Conservation (phyloP, 2,113 vertebrate genomes). For the Corapipo altera region DNA sequence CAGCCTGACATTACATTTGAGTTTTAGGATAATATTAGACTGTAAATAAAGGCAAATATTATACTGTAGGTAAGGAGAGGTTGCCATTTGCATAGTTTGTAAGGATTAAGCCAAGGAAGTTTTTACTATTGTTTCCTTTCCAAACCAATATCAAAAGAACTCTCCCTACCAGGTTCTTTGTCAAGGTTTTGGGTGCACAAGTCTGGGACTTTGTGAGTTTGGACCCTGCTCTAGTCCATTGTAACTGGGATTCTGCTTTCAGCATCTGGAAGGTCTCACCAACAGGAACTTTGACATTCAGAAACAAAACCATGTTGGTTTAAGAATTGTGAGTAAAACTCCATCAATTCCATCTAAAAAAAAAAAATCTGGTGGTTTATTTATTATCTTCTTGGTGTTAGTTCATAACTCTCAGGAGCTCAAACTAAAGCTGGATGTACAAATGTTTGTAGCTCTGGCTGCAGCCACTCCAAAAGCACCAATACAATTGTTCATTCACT, state of each 20-base stretch:
- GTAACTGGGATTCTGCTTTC: not conserved
- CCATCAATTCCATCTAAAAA: not conserved
- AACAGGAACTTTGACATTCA: not conserved
- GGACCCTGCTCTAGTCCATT: not conserved
- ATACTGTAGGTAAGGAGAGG: not conserved
- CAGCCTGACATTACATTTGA: not conserved
- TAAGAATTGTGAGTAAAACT: not conserved
- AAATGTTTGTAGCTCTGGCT: not conserved
- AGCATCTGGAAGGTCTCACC: not conserved
- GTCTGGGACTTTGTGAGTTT: not conserved
- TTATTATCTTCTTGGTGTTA: not conserved
- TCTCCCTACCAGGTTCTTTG: not conserved
- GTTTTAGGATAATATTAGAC: not conserved
- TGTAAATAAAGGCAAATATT: not conserved
- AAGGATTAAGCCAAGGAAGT: not conserved
- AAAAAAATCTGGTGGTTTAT: accelerated
- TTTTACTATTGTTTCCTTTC: not conserved
- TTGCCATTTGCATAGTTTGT: not conserved
- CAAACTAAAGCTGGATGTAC: not conserved
- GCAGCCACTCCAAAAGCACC: not conserved
- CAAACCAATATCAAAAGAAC: not conserved
- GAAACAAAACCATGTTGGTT: not conserved
- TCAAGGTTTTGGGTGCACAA: not conserved
- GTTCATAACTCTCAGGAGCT: not conserved
- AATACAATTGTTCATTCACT: not conserved